phyloP scores from a whole-genome alignment of 2,888 invertebrate species.

The Invenusta paracnida region DNA sequence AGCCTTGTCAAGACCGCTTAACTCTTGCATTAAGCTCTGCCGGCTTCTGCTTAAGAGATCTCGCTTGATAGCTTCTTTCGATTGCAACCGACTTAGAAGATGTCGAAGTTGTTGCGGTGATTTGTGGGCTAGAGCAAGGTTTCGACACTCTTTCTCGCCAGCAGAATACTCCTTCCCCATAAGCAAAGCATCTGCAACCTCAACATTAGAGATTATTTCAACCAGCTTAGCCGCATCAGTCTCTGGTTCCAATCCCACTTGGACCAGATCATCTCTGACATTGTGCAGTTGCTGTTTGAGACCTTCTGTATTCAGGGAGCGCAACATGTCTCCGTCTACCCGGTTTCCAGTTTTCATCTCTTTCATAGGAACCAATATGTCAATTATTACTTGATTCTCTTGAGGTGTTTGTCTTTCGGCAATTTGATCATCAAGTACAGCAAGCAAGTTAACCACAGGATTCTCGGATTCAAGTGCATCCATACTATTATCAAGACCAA shows the following conservation, averaged over 20 bases:
- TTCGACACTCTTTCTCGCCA: background rate
- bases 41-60: background rate
- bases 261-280: background rate
- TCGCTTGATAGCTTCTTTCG: background rate
- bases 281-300: background rate
- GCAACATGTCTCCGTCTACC: background rate
- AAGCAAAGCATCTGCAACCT: background rate
- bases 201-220: background rate
- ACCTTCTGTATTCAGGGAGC: background rate
- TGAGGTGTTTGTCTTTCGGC: background rate
- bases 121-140: background rate
- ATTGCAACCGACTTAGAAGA: background rate
- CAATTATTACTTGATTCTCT: background rate
- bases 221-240: background rate
- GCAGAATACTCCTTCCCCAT: background rate
- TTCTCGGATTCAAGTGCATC: background rate
- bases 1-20: background rate
- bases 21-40: constrained; percentile 1
- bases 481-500: background rate
- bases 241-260: background rate
- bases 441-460: background rate
- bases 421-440: background rate
- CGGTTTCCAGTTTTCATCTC: background rate
- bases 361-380: background rate
- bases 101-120: background rate